phyloP scores from a whole-genome alignment of 2,888 invertebrate species.

The Teleogryllus oceanicus region DNA sequence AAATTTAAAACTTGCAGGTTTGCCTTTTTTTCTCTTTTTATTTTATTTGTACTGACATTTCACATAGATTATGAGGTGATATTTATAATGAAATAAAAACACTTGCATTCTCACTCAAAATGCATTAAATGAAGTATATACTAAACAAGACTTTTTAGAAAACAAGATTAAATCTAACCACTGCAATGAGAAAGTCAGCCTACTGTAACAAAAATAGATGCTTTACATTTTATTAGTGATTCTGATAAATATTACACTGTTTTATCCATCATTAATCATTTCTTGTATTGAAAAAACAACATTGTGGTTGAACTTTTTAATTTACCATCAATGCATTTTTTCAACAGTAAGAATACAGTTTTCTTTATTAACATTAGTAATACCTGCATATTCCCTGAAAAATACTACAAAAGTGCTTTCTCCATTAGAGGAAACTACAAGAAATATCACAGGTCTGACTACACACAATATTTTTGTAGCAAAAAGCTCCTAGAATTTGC shows the following conservation, averaged over 20 bases:
- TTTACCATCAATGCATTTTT: not conserved
- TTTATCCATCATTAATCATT: not conserved
- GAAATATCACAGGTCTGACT: conserved; percentile 3
- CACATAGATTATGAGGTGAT: not conserved
- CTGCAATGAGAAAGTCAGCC: too few relatives aligned
- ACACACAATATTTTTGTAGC: not conserved
- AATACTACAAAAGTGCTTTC: not conserved
- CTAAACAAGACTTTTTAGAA: conserved; percentile 4
- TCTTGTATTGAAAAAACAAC: not conserved
- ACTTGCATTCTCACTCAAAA: not conserved
- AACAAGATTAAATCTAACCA: too few relatives aligned
- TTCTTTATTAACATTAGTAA: not conserved
- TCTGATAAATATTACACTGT: too few relatives aligned
- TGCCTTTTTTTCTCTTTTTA: too few relatives aligned
- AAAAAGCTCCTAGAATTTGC: not conserved
- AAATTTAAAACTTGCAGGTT: not conserved
- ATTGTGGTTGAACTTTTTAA: not conserved
- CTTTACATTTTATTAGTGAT: too few relatives aligned
- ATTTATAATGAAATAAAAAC: not conserved
- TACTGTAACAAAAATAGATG: too few relatives aligned
- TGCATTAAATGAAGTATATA: not conserved
- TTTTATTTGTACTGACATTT: not conserved
- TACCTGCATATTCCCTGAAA: conserved; percentile 18
- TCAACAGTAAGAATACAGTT: not conserved
- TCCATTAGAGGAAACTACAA: not conserved